Conservation (phyloP, 2,888 invertebrate species). For the Oeneis ivallda region DNA sequence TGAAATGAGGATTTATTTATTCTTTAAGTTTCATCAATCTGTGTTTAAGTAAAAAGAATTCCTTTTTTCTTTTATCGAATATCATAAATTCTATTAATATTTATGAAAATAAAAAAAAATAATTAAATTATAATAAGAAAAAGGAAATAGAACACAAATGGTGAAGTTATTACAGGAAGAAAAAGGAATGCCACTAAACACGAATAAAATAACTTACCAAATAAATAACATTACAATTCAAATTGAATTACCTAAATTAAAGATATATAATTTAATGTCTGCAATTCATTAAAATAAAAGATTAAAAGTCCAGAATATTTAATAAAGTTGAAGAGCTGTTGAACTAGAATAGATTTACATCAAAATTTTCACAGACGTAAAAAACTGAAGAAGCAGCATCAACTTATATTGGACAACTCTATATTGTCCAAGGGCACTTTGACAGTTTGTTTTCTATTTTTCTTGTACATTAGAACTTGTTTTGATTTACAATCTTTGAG, state of each 20-base stretch:
- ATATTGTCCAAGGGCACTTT: no score
- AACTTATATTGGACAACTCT: no score
- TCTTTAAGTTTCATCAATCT: no score
- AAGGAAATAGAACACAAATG: slow-evolving; percentile 10
- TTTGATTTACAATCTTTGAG: neutral
- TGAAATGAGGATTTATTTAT: no score
- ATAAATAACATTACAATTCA: neutral
- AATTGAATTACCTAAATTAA: neutral
- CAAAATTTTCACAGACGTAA: no score
- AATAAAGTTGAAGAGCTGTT: neutral
- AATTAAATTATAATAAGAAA: no score
- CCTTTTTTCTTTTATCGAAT: neutral
- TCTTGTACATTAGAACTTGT: no score
- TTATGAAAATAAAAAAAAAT: neutral
- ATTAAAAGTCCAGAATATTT: neutral
- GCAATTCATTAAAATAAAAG: neutral
- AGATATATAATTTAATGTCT: neutral
- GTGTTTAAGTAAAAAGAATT: no score
- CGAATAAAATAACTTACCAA: slow-evolving; percentile 4
- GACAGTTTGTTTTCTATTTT: no score
- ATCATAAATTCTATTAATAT: no score
- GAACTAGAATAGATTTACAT: neutral
- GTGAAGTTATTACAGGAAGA: neutral
- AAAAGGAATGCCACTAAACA: slow-evolving; percentile 2
- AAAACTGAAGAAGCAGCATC: no score